phyloP scores from a whole-genome alignment of 2,113 vertebrate genomes.

The Centropristis striata region DNA sequence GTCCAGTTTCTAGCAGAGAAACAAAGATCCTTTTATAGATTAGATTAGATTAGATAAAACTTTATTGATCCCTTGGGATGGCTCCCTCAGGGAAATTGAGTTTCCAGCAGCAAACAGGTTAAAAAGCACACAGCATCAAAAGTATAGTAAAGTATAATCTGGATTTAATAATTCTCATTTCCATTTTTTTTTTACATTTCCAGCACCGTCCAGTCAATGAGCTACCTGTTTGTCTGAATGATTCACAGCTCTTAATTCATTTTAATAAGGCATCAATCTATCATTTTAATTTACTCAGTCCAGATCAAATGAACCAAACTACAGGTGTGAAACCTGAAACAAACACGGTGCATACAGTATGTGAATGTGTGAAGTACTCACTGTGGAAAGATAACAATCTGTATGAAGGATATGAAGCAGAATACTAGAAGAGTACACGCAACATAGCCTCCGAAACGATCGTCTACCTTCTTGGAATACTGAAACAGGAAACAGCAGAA shows the following conservation, averaged over 20 bases:
- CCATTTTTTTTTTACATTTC: not conserved
- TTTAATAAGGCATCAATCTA: not conserved
- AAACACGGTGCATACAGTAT: not conserved
- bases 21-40: not conserved
- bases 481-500: conserved; percentile 59
- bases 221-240: not conserved
- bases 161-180: not conserved
- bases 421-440: conserved; percentile 95
- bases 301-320: not conserved
- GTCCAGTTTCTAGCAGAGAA: too few relatives aligned
- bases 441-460: conserved; percentile 94
- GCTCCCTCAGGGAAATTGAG: too few relatives aligned
- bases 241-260: not conserved
- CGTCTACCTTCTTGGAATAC: conserved; percentile 96
- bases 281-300: not conserved
- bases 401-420: conserved; percentile 96
- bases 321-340: not conserved
- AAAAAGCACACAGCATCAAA: too few relatives aligned
- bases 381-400: conserved; percentile 94
- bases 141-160: too few relatives aligned
- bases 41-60: too few relatives aligned
- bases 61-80: too few relatives aligned
- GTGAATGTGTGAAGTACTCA: conserved; percentile 81
- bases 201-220: not conserved
- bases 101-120: too few relatives aligned